Evolutionary conservation across 2,888 invertebrate species (phyloP).

Genomic region (Patella depressa): DNA sequence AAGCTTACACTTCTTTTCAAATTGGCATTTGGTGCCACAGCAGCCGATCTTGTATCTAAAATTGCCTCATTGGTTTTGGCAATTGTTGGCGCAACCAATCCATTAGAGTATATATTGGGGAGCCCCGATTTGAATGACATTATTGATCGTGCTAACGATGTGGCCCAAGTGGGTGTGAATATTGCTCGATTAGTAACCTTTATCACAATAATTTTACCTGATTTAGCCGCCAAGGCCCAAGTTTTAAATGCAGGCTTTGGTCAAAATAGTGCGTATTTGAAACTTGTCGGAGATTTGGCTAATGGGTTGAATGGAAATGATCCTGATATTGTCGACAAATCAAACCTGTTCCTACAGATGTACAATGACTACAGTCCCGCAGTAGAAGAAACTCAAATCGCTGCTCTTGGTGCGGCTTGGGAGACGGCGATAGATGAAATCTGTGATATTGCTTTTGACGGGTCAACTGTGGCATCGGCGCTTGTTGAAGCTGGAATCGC

Average conservation of each 20-base stretch:
- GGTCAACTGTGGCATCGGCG: background rate
- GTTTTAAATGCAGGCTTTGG: background rate
- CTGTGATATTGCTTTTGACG: background rate
- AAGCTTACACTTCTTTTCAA: background rate
- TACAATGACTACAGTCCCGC: background rate
- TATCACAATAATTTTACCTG: no score
- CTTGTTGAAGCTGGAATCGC: background rate
- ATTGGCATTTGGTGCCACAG: background rate
- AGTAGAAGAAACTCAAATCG: background rate
- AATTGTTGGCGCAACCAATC: background rate
- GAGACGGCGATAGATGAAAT: background rate
- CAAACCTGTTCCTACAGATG: background rate
- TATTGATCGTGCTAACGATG: background rate
- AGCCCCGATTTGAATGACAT: background rate
- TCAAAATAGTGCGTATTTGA: background rate
- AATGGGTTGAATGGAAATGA: background rate
- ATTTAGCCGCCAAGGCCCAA: background rate
- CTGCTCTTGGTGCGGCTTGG: background rate
- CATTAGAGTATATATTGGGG: background rate
- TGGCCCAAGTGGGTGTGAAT: background rate
- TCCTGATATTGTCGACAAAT: background rate
- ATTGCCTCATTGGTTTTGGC: background rate
- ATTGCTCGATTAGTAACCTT: no score
- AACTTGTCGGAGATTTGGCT: background rate
- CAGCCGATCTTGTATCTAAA: background rate